Evolutionary conservation across 1,140 invertebrate genomes (phyloP).

Genomic region (Cyclina sinensis): DNA sequence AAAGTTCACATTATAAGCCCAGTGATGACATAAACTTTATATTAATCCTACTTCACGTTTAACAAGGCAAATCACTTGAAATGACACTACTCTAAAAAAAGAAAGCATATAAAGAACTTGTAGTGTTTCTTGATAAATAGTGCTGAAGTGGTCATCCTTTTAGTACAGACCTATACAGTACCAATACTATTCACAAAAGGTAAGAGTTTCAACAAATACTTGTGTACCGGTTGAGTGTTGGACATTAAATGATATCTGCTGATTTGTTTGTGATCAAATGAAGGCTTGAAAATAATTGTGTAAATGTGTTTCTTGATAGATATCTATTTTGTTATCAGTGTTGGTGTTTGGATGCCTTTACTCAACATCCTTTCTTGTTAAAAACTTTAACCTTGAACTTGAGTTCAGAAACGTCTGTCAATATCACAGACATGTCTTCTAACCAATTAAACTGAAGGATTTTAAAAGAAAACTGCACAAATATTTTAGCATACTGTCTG

Average conservation of each 20-base stretch:
- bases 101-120: neutral
- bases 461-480: too few relatives aligned
- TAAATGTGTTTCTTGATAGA: constrained; percentile 5
- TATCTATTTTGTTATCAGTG: too few relatives aligned
- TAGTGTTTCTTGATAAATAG: constrained; percentile 34
- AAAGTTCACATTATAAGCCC: constrained; percentile 45
- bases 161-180: neutral
- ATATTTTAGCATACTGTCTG: too few relatives aligned
- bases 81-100: constrained; percentile 29
- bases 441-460: too few relatives aligned
- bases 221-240: neutral
- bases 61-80: constrained; percentile 48
- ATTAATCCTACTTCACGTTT: constrained; percentile 50
- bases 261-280: constrained; percentile 32
- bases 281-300: constrained; percentile 3
- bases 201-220: constrained; percentile 56
- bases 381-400: too few relatives aligned
- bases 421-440: too few relatives aligned
- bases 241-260: constrained; percentile 1
- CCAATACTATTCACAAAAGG: constrained; percentile 45
- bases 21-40: constrained; percentile 61
- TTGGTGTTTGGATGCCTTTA: too few relatives aligned
- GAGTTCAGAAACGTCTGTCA: too few relatives aligned
- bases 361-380: too few relatives aligned
- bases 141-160: constrained; percentile 40